Evolutionary conservation across 2,797 vertebrate genomes (phyloP).

Genomic region (Onychomys leucogaster): DNA sequence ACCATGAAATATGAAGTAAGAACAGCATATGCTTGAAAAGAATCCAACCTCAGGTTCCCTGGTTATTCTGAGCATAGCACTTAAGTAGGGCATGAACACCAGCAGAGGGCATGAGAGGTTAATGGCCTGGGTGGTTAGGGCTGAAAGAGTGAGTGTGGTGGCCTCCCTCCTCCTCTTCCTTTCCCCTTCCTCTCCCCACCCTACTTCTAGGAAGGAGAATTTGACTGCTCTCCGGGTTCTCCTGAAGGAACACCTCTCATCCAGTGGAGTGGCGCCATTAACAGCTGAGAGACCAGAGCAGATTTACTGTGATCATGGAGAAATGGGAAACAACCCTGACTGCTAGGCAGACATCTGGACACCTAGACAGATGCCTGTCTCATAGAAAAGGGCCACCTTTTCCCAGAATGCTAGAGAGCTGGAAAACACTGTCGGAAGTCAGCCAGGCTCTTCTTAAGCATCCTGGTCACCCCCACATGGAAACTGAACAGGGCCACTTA

Average conservation of each 20-base stretch:
- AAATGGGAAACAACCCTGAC: not conserved
- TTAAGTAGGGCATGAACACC: not conserved
- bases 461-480: fast-evolving
- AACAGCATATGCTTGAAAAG: not conserved
- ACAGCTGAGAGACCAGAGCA: not conserved
- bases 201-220: not conserved
- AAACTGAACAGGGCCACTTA: not conserved
- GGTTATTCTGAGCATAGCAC: not conserved
- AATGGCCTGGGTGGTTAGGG: not conserved
- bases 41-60: not conserved
- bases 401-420: not conserved
- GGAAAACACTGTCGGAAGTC: not conserved
- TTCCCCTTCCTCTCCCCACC: too few species aligned
- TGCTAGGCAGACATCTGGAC: not conserved
- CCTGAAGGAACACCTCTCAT: not conserved
- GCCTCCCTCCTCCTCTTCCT: too few species aligned
- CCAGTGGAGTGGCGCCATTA: not conserved
- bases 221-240: not conserved
- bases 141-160: fast-evolving
- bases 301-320: not conserved
- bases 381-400: not conserved
- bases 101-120: not conserved
- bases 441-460: not conserved
- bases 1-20: not conserved
- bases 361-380: not conserved